Conservation (phyloP, 2,113 vertebrate species). For the Hystrix cristata region DNA sequence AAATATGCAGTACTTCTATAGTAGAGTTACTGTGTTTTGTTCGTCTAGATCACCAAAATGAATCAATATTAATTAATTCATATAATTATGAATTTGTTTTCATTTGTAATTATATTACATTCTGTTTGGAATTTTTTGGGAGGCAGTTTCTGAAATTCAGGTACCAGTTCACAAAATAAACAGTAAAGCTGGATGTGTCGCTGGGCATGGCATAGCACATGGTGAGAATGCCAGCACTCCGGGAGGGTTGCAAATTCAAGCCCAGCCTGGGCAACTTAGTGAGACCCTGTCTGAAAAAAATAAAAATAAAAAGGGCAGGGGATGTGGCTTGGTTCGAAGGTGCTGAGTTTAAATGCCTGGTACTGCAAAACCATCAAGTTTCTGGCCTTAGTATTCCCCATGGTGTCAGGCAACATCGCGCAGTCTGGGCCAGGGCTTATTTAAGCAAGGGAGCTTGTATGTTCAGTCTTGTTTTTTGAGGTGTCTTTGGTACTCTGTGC, state of each 20-base stretch:
- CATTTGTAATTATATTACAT: constrained; percentile 34
- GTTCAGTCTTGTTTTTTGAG: constrained; percentile 3
- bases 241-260: neutral
- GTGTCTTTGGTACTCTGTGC: neutral
- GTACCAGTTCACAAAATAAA: constrained; percentile 23
- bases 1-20: neutral
- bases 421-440: neutral
- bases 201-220: neutral
- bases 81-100: constrained; percentile 56
- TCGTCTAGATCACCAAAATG: constrained; percentile 22
- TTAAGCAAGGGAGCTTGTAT: neutral
- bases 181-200: neutral
- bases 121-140: constrained; percentile 33
- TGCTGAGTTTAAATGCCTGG: neutral
- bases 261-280: neutral
- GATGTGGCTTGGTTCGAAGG: neutral
- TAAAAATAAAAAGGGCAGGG: neutral
- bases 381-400: neutral
- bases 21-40: neutral
- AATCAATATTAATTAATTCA: constrained; percentile 14
- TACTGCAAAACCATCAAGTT: neutral
- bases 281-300: neutral
- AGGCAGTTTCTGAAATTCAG: constrained; percentile 22
- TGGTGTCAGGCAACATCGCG: neutral
- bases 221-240: neutral